These are phyloP conservation scores for Cenopis cana DNA, from an alignment of 2,888 invertebrate genomes.

Conservation along the genomic window DNA sequence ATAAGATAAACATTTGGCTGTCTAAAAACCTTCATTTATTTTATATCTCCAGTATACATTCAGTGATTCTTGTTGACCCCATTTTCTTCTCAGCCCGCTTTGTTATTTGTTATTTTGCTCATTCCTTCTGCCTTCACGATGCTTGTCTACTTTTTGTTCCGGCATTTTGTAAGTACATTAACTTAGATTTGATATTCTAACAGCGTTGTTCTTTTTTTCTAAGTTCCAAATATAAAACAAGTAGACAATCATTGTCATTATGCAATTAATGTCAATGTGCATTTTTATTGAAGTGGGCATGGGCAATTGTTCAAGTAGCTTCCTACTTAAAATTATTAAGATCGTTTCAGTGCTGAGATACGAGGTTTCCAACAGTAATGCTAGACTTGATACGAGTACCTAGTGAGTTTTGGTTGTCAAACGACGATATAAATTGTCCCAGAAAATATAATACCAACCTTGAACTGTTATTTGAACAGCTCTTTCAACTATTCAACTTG, in stretches of 20 bases:
- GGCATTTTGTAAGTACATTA: constrained; percentile 27
- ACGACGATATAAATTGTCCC: no score
- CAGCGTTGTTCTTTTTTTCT: neutral
- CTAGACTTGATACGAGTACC: no score
- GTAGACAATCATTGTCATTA: no score
- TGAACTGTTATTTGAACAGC: neutral
- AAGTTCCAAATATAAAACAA: neutral
- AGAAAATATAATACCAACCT: no score
- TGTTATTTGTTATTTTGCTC: constrained; percentile 50
- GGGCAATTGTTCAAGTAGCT: no score
- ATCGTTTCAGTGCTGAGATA: no score
- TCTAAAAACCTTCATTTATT: constrained; percentile 51
- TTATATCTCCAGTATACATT: constrained; percentile 50
- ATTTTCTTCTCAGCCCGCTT: constrained; percentile 48
- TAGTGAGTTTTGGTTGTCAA: no score
- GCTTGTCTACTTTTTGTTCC: constrained; percentile 35
- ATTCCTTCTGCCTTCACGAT: constrained; percentile 33
- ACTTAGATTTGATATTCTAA: constrained; percentile 29
- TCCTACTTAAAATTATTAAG: no score
- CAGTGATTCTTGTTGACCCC: constrained; percentile 51
- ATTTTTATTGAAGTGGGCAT: neutral
- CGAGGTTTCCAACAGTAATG: no score
- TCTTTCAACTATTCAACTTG: no score
- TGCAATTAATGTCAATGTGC: neutral
- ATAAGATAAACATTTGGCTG: constrained; percentile 1